Conservation (phyloP, 1,140 invertebrate species). For the Campoletis sonorensis region DNA sequence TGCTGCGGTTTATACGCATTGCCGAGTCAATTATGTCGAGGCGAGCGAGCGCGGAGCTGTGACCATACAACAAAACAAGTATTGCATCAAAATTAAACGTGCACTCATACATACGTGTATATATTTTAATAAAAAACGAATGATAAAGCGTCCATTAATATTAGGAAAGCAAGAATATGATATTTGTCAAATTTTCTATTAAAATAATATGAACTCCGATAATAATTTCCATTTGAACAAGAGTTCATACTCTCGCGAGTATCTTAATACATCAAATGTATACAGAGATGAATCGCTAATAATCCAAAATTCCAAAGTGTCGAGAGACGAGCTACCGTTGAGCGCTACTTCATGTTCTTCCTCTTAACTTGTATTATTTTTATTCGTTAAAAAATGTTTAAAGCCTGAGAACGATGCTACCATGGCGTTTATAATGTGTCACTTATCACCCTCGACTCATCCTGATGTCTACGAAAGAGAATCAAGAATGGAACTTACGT, state of each 20-base stretch:
- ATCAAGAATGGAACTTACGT: slow-evolving; percentile 28
- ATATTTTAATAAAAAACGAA: no score
- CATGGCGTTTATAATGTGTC: slow-evolving; percentile 54
- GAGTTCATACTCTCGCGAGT: no score
- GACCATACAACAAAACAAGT: slow-evolving; percentile 41
- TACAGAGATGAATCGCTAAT: not conserved
- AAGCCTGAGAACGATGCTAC: not conserved
- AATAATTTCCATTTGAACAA: no score
- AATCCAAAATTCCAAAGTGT: slow-evolving; percentile 31
- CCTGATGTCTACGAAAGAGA: slow-evolving; percentile 42
- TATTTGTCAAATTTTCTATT: no score
- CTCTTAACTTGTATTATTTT: slow-evolving; percentile 31
- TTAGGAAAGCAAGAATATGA: no score
- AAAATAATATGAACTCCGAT: no score
- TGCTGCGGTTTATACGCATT: slow-evolving; percentile 73
- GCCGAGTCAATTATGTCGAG: slow-evolving; percentile 70
- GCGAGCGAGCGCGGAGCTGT: slow-evolving; percentile 63
- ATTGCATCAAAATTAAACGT: slow-evolving; percentile 50
- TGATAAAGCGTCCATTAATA: no score
- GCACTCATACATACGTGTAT: not conserved
- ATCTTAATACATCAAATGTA: no score
- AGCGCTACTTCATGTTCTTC: slow-evolving; percentile 32
- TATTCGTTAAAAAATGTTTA: slow-evolving; percentile 35
- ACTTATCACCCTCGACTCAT: slow-evolving; percentile 49
- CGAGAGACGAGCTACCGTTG: slow-evolving; percentile 41